Base-by-base conservation (phyloP, 2,113 vertebrate genomes). In the Forbesichthys papilliferus region DNA sequence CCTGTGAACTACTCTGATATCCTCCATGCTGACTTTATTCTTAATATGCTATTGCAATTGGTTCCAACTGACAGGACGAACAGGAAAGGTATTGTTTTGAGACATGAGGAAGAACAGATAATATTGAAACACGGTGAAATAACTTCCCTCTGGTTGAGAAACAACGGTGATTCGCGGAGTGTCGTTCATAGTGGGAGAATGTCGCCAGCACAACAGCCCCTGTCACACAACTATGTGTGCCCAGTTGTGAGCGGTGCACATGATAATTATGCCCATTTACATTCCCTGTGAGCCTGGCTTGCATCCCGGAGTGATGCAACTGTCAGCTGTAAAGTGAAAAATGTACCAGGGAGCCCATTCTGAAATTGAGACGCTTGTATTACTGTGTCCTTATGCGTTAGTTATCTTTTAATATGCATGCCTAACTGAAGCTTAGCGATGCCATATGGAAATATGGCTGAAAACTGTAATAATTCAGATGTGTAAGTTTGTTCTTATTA, bases 151-250 rank as follows among this genome's bases (percentile, higher is more conserved):
- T 5, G 46, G 49, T 11, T 13, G 55, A 72, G 66, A 78, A 72
- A 65, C 36, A 8, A 65, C 36, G 5, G 36, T 42, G 10, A 64
- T 55, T 68, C 77, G 69, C 82, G 59, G 60, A 82, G 75, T 68
- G 82, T 86, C 51, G 34, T 74, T 83, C 54, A 68, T 64, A 20
- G 49, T 47, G 53, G 47, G 4, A 79, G 56, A 66, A 68, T 79
- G 65, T 71, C 82, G 64, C 77, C 67, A 71, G 57, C 75, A 80
- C 81, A 83, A 80, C 69, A 66, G 78, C 62, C 80, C 68, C 74
- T 78, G 78, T 79, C 80, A 86, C 46, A 42, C 73, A 77, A 42
- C 71, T 60, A 67, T 77, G 67, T 84, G 78, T 86, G 48, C 55
- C 71, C 66, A 66, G 55, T 78, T 64, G 68, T 78, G 51, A 77